Base-by-base conservation (phyloP, 2,797 vertebrate species). In the Cuniculus paca region DNA sequence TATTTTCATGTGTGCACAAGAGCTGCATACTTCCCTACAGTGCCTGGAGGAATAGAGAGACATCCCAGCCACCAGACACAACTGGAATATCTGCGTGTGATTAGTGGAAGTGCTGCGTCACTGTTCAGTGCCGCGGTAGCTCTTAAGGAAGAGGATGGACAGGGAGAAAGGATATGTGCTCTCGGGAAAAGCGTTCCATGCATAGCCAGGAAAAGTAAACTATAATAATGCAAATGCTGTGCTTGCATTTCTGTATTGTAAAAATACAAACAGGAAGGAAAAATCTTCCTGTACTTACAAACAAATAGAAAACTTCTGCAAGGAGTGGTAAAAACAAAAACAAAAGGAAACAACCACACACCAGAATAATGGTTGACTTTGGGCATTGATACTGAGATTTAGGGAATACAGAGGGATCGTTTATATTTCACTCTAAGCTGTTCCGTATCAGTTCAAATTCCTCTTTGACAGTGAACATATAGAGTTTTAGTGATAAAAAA, bases 401-500 rank as follows among this genome's bases (percentile, higher is more conserved):
- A 39, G 50, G 50, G 17, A 2, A 5, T 20, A 17, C 34, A 34
- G 39, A 28, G 20, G 12, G 16, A 65, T 63, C 16, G 14, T 68
- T 65, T n/a, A 0, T 83, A 31, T 70, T 45, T 91, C 45, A n/a
- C 1, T 75, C 0, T 24, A 48, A 39, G 10, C n/a, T 19, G 26
- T 87, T 90, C 87, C 75, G 16, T 79, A 42, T 95, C 45, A n/a
- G n/a, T 84, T 93, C 24, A 34, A 0, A 45, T 74, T 91, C 14
- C 16, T 42, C 81, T 87, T 82, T 45, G 19, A 42, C 5, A 36
- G 4, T 1, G 20, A 85, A 20, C 28, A n/a, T 28, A n/a, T 31
- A 84, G 31, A 26, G 79, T 17, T 84, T 95, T 42, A 31, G 42
- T 72, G 89, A 92, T 60, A 84, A 63, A 39, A 87, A 90, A 63